phyloP scores from a whole-genome alignment of 2,888 invertebrate genomes.

The Hetaerina titia region DNA sequence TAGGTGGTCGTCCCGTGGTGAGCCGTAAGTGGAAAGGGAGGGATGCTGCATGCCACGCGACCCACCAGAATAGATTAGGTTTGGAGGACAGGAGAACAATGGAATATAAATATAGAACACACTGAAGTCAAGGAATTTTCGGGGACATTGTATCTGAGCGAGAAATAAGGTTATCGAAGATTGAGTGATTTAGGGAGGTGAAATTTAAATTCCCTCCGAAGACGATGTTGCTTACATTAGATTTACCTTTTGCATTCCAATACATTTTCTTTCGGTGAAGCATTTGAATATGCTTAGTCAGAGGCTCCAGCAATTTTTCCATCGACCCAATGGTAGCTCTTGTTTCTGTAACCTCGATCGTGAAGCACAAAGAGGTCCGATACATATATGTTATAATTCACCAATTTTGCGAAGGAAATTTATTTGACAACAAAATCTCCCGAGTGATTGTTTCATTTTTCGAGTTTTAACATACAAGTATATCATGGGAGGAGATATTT shows the following conservation, averaged over 20 bases:
- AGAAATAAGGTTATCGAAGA: slow-evolving; percentile 66
- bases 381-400: too few relatives aligned
- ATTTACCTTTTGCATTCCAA: slow-evolving; percentile 7
- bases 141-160: slow-evolving; percentile 8
- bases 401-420: too few relatives aligned
- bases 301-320: background rate
- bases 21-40: background rate
- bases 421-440: too few relatives aligned
- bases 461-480: too few relatives aligned
- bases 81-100: slow-evolving; percentile 51
- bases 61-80: slow-evolving; percentile 18
- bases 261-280: background rate
- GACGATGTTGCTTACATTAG: slow-evolving; percentile 51
- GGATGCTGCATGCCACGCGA: slow-evolving; percentile 45
- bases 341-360: background rate
- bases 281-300: background rate
- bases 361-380: too few relatives aligned
- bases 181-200: slow-evolving; percentile 58
- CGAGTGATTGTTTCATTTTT: too few relatives aligned
- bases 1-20: background rate
- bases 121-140: slow-evolving; percentile 45
- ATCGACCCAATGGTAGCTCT: background rate
- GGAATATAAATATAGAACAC: slow-evolving; percentile 59
- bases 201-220: slow-evolving; percentile 38
- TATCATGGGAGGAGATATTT: too few relatives aligned